A percentile compares a stretch with the other conserved stretches of the same genome.
Conservation (phyloP, 2,888 invertebrate genomes). For the Gibbula magus region DNA sequence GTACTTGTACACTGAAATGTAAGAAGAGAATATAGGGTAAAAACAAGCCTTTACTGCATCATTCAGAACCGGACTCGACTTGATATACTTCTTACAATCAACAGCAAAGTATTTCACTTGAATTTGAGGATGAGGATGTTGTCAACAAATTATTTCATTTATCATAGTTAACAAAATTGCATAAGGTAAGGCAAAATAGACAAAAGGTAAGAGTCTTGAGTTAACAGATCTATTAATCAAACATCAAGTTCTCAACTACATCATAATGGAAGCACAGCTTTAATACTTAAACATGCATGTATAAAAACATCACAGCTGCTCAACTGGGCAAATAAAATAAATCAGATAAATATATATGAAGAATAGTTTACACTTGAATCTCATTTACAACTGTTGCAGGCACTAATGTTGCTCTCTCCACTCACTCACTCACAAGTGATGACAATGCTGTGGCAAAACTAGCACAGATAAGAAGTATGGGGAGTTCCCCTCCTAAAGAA, state of each 20-base stretch:
- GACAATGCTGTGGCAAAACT: no score
- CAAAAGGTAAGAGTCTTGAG: neutral
- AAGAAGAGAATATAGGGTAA: neutral
- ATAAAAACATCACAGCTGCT: constrained; percentile 23
- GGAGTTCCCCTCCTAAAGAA: no score
- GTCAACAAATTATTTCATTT: neutral
- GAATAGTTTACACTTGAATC: constrained; percentile 5
- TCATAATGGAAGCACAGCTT: constrained; percentile 26
- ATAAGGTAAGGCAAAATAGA: neutral
- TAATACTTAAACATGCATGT: constrained; percentile 24
- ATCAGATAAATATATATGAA: constrained; percentile 3
- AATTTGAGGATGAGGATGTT: neutral
- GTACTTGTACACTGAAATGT: neutral
- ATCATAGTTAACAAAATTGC: neutral
- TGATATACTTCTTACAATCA: neutral
- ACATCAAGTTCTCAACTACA: neutral
- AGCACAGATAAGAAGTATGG: no score
- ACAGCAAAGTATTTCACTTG: neutral
- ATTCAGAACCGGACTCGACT: no score
- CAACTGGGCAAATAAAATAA: constrained; percentile 22
- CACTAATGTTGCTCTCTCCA: neutral
- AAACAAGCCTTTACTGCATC: neutral
- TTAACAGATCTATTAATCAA: constrained; percentile 6
- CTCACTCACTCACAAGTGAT: no score
- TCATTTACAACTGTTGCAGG: neutral